Base-by-base conservation (phyloP, 2,888 invertebrate genomes). In the Noctua pronuba region DNA sequence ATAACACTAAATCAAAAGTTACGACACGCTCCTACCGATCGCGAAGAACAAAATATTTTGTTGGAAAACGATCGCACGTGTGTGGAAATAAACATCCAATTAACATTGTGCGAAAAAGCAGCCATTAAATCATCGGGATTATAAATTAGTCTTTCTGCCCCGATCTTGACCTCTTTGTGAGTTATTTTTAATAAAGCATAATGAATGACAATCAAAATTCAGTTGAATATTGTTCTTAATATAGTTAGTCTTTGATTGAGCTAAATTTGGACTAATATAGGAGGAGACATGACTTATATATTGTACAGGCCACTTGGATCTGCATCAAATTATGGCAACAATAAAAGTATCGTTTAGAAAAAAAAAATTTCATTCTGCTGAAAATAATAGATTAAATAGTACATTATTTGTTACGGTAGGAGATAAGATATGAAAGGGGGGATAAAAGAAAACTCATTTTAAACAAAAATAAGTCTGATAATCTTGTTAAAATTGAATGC, bases 1-100 rank as follows among this genome's bases (percentile, higher is more conserved):
- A 78, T 83, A 79, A 86, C 80, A 79, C 77, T 88, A 87, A 88
- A 88, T 88, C 88, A 88, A 82, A 78, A 49, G 80, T 87, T 83
- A 77, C 80, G 79, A 79, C 82, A 86, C 49, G 11, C 46, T 69
- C 38, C 52, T 64, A 75, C 79, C 46, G 65, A 82, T 75, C 71
- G 71, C 49, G n/a, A 69, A 67, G 62, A 68, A 74, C 73, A 79
- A 83, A 80, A 73, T 76, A 79, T 78, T 77, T 83, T 72, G 76
- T 83, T 78, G 52, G 75, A 77, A 80, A 85, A 73, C 81, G 74
- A 79, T 75, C 65, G 66, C 70, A 79, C 73, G 65, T 74, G 75
- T 78, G 73, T 77, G 65, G 75, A 83, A 86, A 85, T 86, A 88
- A 86, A 83, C 87, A 74, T 68, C 80, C 73, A 83, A 88, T 85